A percentile compares a stretch with the other conserved stretches of the same genome.
Conservation (phyloP, 2,113 vertebrate species). For the Gymnogyps californianus region DNA sequence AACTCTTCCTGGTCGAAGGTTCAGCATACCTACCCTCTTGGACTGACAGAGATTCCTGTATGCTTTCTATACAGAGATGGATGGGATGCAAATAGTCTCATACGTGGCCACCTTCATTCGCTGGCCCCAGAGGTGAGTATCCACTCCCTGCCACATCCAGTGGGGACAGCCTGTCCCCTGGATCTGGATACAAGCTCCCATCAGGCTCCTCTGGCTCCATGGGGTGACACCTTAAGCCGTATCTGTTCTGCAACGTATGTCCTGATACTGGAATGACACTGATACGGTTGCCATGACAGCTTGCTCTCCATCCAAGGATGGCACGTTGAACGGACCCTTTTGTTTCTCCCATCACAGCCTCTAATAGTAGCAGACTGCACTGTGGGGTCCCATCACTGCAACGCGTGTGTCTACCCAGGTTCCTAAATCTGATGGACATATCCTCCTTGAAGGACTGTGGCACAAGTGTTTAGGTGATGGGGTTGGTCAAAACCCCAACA, state of each 20-base stretch:
- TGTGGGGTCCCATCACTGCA: not conserved
- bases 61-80: not conserved
- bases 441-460: fast-evolving
- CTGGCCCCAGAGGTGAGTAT: not conserved
- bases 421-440: not conserved
- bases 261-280: not conserved
- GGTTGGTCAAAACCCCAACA: not conserved
- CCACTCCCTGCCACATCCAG: fast-evolving
- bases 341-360: not conserved
- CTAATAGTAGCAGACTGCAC: not conserved
- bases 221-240: not conserved
- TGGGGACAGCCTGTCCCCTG: not conserved
- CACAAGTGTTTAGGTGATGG: not conserved
- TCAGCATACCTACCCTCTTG: not conserved
- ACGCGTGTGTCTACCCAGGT: fast-evolving
- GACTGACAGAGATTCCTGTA: fast-evolving
- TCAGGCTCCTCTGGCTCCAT: not conserved
- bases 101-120: fast-evolving
- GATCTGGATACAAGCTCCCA: not conserved
- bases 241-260: fast-evolving
- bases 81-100: not conserved
- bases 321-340: not conserved
- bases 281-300: not conserved
- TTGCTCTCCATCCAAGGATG: not conserved
- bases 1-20: not conserved